Base-by-base conservation (phyloP, 2,113 vertebrate genomes). In the Apteryx owenii region DNA sequence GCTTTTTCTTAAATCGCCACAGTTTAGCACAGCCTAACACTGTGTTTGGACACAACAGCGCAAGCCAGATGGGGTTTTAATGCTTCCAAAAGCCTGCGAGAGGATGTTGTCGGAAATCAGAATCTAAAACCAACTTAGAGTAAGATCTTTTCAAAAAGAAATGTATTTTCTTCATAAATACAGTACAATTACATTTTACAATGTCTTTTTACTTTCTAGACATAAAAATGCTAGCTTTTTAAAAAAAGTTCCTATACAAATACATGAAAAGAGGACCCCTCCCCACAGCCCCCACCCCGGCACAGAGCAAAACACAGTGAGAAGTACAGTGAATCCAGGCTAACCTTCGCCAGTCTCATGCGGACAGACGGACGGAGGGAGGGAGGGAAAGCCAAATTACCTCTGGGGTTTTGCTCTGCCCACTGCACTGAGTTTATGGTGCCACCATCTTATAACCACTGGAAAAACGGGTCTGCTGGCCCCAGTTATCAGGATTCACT, bases 111-210 rank as follows among this genome's bases (percentile, higher is more conserved):
- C 66, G 46, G 8, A 91, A 95, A 66, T 46, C 91, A 91, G 83
- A 97, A 81, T 95, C 86, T 53, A 62, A 65, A 93, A 90, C 25
- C 91, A 91, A 68, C 54, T 91, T 58, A 15, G 61, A 72, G 6
- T 12, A 56, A 73, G 42, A 53, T 88, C 68, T 97, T 96, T 98
- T 96, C 69, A 80, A 88, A 97, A 96, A 97, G 81, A 97, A 93
- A 94, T 97, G 96, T 96, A 97, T 97, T 98, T 97, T 97, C 93
- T 97, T 97, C 96, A 98, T 97, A 98, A 98, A 97, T 98, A 98
- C 94, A 97, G 92, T 96, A 98, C 97, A 97, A 91, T 97, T 96
- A 97, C 96, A 97, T 94, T 96, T 94, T 95, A 96, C 95, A 94
- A 96, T 89, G 87, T 86, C 80, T 46, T 16, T 96, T 96, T 76